Evolutionary conservation across 2,797 vertebrate genomes (phyloP), one percentile per base, ranked within the genome.

Genomic region (Podarcis siculus): DNA sequence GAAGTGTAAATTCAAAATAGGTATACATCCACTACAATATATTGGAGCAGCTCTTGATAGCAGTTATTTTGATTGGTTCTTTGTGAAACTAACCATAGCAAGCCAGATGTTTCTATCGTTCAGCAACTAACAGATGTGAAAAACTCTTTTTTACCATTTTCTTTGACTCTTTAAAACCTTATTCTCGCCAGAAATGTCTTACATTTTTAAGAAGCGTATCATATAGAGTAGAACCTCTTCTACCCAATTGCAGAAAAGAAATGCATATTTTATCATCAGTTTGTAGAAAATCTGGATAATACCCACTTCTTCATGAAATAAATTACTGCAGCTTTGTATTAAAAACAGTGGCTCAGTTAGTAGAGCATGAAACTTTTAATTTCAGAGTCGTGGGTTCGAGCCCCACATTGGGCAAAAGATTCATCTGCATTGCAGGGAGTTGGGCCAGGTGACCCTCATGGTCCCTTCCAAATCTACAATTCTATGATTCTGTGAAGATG

Each of bases 191-290:
- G 15, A 71, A 66, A 85, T 69, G 67, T n/a, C 39, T 45, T 86
- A 12, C 39, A 21, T 17, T 75, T 67, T 0, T 3, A 0, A 42
- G 15, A 3, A 66, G 71, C 49, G 2, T 1, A 0, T 1, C 0
- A n/a, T 35, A 0, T 5, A 42, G 67, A 0, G 30, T 79, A 85
- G 89, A 86, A 82, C 75, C 0, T 39, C 58, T 21, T 9, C 1
- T 1, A 0, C 30, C 85, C 85, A 78, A 67, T 73, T 73, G 21
- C 80, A 67, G 58, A 82, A 25, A 67, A 49, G n/a, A 86, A 75
- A 23, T 3, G 5, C 0, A 0, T 12, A 66, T 80, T 61, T 45
- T 79, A 82, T 86, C 45, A 0, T 1, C n/a, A 8, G 0, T 1
- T 25, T 5, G 0, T 86, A 93, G 7, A 85, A 1, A 9, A 0